These are phyloP conservation scores for Sabellastarte sp. DNA, from an alignment of 2,888 invertebrate genomes.

Conservation along the genomic window DNA sequence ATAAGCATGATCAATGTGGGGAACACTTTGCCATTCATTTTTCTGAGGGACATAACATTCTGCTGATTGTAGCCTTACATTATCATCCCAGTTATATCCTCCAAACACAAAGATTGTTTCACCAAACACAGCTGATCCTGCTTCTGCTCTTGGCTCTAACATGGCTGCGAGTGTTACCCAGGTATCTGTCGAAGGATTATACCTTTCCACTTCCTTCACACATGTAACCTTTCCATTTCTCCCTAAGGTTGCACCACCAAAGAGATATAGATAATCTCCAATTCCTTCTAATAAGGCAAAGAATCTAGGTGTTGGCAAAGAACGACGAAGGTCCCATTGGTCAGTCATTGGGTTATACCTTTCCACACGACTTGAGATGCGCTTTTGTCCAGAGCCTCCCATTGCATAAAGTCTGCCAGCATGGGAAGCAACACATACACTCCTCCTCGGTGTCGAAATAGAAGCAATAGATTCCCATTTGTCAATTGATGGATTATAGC, in stretches of 20 bases:
- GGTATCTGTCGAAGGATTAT: not conserved
- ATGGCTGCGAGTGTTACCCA: not conserved
- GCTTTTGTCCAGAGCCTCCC: conserved; percentile 38
- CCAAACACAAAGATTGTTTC: not conserved
- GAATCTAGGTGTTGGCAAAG: conserved; percentile 35
- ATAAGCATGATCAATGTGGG: not conserved
- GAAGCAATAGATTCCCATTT: conserved; percentile 37
- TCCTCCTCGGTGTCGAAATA: conserved; percentile 33
- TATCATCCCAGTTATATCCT: not conserved
- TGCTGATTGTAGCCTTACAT: not conserved
- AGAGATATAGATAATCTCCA: conserved; percentile 29
- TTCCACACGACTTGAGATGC: conserved; percentile 37
- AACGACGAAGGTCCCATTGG: conserved; percentile 37
- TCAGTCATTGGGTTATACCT: conserved; percentile 37
- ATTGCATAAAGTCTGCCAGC: conserved; percentile 39
- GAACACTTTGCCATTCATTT: not conserved
- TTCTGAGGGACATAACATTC: not conserved
- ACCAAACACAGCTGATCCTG: not conserved
- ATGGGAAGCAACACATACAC: conserved; percentile 35
- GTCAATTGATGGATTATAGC: conserved; percentile 39
- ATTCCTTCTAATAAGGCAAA: conserved; percentile 32
- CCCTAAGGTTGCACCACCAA: conserved; percentile 34
- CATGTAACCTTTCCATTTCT: not conserved
- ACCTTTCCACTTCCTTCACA: not conserved
- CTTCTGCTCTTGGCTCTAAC: not conserved